These are phyloP conservation scores for Busseola fusca DNA, from an alignment of 2,888 invertebrate species.

Conservation along the genomic window DNA sequence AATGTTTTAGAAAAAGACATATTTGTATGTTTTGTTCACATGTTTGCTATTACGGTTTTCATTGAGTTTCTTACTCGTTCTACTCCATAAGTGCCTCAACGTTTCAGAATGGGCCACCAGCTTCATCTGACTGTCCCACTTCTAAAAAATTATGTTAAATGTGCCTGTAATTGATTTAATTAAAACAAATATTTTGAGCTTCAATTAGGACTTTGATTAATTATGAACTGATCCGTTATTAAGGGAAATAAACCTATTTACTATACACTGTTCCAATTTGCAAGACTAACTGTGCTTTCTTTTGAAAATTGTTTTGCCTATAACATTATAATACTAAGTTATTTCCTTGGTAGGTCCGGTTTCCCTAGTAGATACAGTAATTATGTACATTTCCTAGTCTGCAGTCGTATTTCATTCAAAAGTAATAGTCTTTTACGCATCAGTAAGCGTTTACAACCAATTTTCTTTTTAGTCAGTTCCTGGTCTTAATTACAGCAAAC, in stretches of 20 bases:
- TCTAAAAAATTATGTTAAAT: not conserved
- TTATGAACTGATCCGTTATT: not conserved
- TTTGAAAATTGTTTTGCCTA: rapidly evolving
- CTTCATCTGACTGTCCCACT: too few species aligned
- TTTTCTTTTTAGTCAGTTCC: too few species aligned
- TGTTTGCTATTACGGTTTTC: not conserved
- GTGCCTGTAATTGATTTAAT: not conserved
- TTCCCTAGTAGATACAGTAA: not conserved
- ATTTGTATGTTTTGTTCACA: not conserved
- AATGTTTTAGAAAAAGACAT: not conserved
- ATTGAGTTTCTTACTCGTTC: not conserved
- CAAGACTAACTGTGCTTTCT: not conserved
- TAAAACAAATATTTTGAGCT: not conserved
- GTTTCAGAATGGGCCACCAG: too few species aligned
- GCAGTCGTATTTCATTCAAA: not conserved
- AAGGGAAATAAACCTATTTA: not conserved
- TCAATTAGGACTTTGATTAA: not conserved
- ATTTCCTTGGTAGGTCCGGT: not conserved
- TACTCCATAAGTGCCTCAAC: not conserved
- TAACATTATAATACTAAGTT: not conserved
- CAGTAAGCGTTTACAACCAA: too few species aligned
- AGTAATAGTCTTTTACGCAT: not conserved
- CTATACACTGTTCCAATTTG: not conserved
- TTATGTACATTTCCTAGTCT: not conserved
- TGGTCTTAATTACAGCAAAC: too few species aligned